Percentiles rank a stretch among this genome's conserved stretches.
phyloP scores from a whole-genome alignment of 2,888 invertebrate genomes.

The Andrena chrysosceles region DNA sequence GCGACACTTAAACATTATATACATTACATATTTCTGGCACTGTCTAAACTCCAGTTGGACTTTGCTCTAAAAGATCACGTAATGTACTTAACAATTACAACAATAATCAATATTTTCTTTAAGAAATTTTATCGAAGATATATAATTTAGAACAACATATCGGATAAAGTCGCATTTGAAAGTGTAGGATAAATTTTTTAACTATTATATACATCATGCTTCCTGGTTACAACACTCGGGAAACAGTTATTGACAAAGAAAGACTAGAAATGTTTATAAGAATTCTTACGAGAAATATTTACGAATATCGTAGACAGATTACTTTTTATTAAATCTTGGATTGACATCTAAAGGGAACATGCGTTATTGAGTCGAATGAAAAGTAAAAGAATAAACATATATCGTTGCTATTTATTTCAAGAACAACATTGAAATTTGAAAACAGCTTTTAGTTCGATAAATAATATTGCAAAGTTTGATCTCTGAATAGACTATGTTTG shows the following conservation, averaged over 20 bases:
- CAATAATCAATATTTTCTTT: slow-evolving; percentile 26
- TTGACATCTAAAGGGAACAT: slow-evolving; percentile 26
- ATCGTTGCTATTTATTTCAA: slow-evolving; percentile 42
- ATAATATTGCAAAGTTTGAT: slow-evolving; percentile 74
- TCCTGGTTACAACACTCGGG: slow-evolving; percentile 12
- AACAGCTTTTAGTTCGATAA: slow-evolving; percentile 65
- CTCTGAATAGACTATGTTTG: slow-evolving; percentile 83
- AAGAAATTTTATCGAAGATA: slow-evolving; percentile 21
- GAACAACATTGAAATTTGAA: slow-evolving; percentile 37
- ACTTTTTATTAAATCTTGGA: slow-evolving; percentile 30
- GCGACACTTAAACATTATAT: slow-evolving; percentile 42
- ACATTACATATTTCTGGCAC: slow-evolving; percentile 61
- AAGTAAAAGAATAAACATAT: slow-evolving; percentile 38
- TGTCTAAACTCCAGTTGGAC: slow-evolving; percentile 82
- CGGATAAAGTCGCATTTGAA: slow-evolving; percentile 20
- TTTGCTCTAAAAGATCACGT: slow-evolving; percentile 64
- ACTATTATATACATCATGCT: slow-evolving; percentile 5
- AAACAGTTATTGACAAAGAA: slow-evolving; percentile 2
- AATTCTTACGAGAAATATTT: background rate
- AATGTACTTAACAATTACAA: slow-evolving; percentile 31
- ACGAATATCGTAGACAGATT: slow-evolving; percentile 18
- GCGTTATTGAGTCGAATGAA: slow-evolving; percentile 20
- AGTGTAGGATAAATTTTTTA: slow-evolving; percentile 6
- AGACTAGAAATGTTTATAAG: slow-evolving; percentile 11
- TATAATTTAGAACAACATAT: slow-evolving; percentile 15